A percentile compares a stretch with the other conserved stretches of the same genome.
phyloP scores from a whole-genome alignment of 2,797 vertebrate species.

The Danio jaintianensis region DNA sequence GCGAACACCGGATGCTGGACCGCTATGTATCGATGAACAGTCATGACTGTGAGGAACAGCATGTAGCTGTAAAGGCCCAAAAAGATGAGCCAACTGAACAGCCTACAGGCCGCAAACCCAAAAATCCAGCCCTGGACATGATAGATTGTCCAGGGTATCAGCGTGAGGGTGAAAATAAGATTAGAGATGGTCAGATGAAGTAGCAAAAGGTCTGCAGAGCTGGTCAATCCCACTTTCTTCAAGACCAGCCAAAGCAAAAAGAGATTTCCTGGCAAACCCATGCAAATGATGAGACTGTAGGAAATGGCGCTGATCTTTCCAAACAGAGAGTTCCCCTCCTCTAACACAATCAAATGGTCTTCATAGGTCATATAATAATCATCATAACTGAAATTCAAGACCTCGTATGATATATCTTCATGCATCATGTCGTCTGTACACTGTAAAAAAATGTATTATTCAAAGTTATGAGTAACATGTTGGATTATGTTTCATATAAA shows the following conservation, averaged over 20 bases:
- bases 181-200: constrained; percentile 64
- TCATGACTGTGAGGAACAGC: constrained; percentile 64
- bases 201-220: constrained; percentile 60
- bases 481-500: no score
- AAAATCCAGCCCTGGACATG: constrained; percentile 60
- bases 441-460: not conserved
- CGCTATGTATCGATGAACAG: constrained; percentile 63
- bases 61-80: constrained; percentile 68
- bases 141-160: constrained; percentile 59
- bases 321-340: not conserved
- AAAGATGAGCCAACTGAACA: constrained; percentile 56
- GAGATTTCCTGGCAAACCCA: constrained; percentile 62
- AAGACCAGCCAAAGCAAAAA: constrained; percentile 57
- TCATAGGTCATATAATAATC: not conserved
- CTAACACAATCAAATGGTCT: not conserved
- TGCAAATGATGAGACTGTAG: constrained; percentile 49
- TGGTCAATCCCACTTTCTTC: constrained; percentile 51
- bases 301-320: constrained; percentile 20
- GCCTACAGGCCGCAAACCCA: constrained; percentile 58
- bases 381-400: not conserved
- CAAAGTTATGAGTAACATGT: not conserved
- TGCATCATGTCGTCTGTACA: constrained; percentile 1
- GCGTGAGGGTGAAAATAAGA: constrained; percentile 59
- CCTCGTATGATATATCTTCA: not conserved
- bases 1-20: constrained; percentile 60